Evolutionary conservation across 2,113 vertebrate species (phyloP).

Genomic region (Microtus oregoni): DNA sequence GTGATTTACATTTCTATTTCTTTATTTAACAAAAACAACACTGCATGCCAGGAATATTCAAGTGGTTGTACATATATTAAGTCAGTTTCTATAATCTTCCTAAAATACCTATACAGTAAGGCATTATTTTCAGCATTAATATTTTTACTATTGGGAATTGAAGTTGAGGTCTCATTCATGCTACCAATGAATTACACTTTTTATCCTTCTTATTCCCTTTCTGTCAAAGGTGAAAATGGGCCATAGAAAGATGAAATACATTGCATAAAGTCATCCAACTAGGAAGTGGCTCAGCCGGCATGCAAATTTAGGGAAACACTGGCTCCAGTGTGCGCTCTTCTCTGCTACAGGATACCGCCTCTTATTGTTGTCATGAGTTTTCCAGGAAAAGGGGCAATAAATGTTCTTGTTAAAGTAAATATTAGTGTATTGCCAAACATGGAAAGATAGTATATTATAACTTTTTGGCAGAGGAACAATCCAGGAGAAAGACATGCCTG

Average conservation of each 20-base stretch:
- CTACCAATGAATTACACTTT: not conserved
- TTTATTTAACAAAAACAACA: slow-evolving; percentile 56
- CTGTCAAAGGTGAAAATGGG: not conserved
- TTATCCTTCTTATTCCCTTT: not conserved
- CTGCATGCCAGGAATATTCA: not conserved
- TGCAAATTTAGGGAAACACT: not conserved
- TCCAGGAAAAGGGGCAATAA: slow-evolving; percentile 41
- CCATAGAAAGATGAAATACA: slow-evolving; percentile 6
- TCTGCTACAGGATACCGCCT: not conserved
- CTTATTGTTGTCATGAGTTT: not conserved
- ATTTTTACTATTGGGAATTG: not conserved
- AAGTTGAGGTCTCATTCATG: not conserved
- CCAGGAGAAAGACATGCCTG: slow-evolving; percentile 20
- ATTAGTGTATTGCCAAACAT: not conserved
- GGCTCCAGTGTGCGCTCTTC: not conserved
- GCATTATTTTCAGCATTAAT: not conserved
- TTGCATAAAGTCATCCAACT: not conserved
- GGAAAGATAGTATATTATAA: not conserved
- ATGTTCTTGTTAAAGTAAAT: not conserved
- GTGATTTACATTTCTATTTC: slow-evolving; percentile 7
- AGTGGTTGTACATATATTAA: slow-evolving; percentile 32
- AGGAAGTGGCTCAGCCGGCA: slow-evolving; percentile 14
- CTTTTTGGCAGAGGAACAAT: slow-evolving; percentile 2
- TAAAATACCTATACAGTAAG: not conserved
- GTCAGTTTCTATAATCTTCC: slow-evolving; percentile 11